Conservation (phyloP, 2,888 invertebrate genomes). For the Metacarcinus magister region DNA sequence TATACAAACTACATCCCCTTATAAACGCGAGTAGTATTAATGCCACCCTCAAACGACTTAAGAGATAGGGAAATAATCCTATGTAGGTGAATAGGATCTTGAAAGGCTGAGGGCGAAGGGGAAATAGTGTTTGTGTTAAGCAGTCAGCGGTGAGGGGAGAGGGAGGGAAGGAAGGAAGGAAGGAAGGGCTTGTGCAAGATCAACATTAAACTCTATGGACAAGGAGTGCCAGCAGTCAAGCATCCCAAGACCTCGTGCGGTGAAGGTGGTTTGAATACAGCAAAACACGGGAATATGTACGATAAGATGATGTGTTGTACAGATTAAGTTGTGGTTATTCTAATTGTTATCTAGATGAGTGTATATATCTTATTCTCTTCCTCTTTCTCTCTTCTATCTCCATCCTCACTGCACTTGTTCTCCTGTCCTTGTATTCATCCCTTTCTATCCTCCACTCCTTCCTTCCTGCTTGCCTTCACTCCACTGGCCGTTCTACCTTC, state of each 20-base stretch:
- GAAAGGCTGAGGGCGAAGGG: neutral
- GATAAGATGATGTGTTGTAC: too few relatives aligned
- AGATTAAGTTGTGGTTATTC: too few relatives aligned
- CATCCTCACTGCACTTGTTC: neutral
- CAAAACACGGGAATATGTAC: neutral
- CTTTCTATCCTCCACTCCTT: neutral
- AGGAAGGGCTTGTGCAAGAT: neutral
- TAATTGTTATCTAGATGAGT: too few relatives aligned
- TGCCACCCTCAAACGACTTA: neutral
- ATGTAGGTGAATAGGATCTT: conserved; percentile 13
- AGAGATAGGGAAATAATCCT: neutral
- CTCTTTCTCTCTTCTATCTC: neutral
- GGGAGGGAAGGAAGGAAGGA: too few relatives aligned
- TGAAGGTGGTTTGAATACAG: neutral
- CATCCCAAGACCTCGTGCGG: neutral
- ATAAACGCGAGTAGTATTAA: neutral
- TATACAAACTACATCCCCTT: too few relatives aligned
- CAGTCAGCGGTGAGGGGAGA: neutral
- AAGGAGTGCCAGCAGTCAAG: neutral
- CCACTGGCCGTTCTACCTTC: neutral
- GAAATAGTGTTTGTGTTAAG: conserved; percentile 4
- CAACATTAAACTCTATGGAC: conserved; percentile 16
- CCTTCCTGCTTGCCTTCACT: neutral
- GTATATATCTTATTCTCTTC: too few relatives aligned
- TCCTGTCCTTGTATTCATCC: neutral